Evolutionary conservation across 2,113 vertebrate genomes (phyloP).

Genomic region (Lepus americanus): DNA sequence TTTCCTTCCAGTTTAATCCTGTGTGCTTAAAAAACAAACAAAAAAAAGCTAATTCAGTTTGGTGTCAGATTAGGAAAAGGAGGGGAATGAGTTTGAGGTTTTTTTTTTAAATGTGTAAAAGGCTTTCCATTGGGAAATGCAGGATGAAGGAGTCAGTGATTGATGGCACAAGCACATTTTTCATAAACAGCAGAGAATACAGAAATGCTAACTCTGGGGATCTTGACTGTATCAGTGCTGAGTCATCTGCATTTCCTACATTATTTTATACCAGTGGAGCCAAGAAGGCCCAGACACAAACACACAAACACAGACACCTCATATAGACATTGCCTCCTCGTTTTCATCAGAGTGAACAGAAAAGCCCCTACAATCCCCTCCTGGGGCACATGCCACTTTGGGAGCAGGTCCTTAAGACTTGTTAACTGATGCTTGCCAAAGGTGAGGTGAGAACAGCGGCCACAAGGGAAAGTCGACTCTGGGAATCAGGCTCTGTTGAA

Average conservation of each 20-base stretch:
- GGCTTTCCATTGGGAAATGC: conserved; percentile 51
- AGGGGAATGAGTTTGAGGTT: conserved; percentile 42
- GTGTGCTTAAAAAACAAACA: neutral
- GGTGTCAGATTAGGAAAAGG: conserved; percentile 53
- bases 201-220: conserved; percentile 70
- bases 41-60: conserved; percentile 41
- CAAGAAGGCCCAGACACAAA: conserved; percentile 45
- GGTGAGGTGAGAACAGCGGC: conserved; percentile 22
- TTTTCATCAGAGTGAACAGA: conserved; percentile 29
- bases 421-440: conserved; percentile 26
- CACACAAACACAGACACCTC: conserved; percentile 41
- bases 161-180: conserved; percentile 69
- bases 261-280: conserved; percentile 58
- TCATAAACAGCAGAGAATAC: conserved; percentile 55
- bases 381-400: neutral
- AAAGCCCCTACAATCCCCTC: conserved; percentile 1
- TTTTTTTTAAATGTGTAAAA: conserved; percentile 59
- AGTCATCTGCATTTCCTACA: conserved; percentile 79
- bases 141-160: conserved; percentile 41
- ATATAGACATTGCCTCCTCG: conserved; percentile 1
- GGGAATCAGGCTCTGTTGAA: conserved; percentile 31
- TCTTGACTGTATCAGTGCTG: conserved; percentile 71
- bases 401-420: conserved; percentile 53
- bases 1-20: conserved; percentile 63
- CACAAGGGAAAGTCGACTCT: conserved; percentile 4